These are phyloP conservation scores for Mustela lutreola DNA, from an alignment of 2,113 vertebrate species.

Conservation along the genomic window DNA sequence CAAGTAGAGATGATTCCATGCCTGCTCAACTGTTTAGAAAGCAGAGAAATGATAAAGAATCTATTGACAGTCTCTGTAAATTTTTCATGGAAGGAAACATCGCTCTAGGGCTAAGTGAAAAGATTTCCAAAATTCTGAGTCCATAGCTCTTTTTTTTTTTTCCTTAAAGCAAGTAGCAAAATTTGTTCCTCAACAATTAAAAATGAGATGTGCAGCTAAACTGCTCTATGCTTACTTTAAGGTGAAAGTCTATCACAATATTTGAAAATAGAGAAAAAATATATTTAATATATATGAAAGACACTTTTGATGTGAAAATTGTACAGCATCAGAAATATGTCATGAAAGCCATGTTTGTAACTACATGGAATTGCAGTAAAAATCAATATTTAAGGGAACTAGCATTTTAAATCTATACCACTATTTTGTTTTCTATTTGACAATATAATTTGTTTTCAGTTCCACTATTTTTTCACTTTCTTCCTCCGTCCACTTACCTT, in stretches of 20 bases:
- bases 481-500: not conserved
- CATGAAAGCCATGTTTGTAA: not conserved
- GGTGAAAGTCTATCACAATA: not conserved
- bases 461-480: not conserved
- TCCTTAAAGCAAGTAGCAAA: not conserved
- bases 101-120: not conserved
- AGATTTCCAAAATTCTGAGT: not conserved
- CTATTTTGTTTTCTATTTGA: not conserved
- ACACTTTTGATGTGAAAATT: not conserved
- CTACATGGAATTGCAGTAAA: not conserved
- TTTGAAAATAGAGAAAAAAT: not conserved
- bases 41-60: not conserved
- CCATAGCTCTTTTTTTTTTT: not conserved
- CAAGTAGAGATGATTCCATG: not conserved
- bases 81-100: conserved; percentile 7
- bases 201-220: not conserved
- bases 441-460: not conserved
- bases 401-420: not conserved
- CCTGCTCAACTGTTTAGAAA: not conserved
- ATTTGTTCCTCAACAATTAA: not conserved
- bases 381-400: not conserved
- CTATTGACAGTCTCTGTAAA: not conserved
- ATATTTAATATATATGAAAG: not conserved
- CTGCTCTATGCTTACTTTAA: not conserved
- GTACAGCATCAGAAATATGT: not conserved